Conservation (phyloP, 2,888 invertebrate species). For the Meiosimyza decipiens region DNA sequence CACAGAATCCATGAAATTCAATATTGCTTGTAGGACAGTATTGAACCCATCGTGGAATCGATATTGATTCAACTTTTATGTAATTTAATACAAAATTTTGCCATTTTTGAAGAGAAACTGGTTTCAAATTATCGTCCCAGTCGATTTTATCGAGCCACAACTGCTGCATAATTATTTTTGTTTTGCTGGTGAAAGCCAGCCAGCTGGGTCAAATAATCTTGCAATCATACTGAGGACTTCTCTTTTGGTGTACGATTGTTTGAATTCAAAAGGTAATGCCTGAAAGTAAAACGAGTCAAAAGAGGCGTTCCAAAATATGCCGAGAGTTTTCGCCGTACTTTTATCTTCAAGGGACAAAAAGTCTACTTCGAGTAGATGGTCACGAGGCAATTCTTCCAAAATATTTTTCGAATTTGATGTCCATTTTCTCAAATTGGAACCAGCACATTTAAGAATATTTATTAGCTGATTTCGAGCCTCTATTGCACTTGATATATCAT, state of each 20-base stretch:
- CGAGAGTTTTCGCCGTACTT: conserved; percentile 18
- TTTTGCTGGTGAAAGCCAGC: conserved; percentile 31
- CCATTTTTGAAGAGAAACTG: background rate
- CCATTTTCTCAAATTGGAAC: background rate
- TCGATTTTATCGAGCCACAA: too few relatives aligned
- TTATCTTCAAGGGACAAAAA: background rate
- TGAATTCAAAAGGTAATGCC: background rate
- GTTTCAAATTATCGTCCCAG: too few relatives aligned
- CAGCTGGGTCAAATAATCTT: conserved; percentile 22
- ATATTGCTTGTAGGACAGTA: too few relatives aligned
- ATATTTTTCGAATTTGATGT: background rate
- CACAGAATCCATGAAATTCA: too few relatives aligned
- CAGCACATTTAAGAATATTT: conserved; percentile 1
- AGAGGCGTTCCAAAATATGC: conserved; percentile 31
- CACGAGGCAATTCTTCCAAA: background rate
- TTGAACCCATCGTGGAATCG: too few relatives aligned
- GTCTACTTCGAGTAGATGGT: background rate
- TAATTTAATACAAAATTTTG: background rate
- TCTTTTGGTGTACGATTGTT: too few relatives aligned
- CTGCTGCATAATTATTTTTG: too few relatives aligned
- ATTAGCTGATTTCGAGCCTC: background rate
- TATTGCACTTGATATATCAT: too few relatives aligned
- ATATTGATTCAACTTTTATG: too few relatives aligned
- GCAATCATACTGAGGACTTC: background rate
- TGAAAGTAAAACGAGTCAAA: conserved; percentile 20